Percentiles rank a stretch among this genome's conserved stretches.
These are phyloP conservation scores for Cetoscarus ocellatus DNA, from an alignment of 2,797 vertebrate genomes.

Conservation along the genomic window DNA sequence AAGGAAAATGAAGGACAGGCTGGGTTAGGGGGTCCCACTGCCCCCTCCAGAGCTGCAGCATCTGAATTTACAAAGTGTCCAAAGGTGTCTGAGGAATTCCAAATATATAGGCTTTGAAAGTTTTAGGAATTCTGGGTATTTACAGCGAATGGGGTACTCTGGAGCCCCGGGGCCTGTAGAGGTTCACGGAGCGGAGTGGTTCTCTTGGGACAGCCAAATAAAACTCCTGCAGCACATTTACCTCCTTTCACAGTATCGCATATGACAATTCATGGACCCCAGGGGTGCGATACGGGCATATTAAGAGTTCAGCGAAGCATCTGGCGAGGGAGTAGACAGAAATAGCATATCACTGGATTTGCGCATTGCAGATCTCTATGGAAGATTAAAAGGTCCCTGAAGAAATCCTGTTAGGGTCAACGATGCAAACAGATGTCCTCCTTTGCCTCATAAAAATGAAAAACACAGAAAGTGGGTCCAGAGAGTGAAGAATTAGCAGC, in stretches of 20 bases:
- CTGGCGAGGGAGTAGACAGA: slow-evolving; percentile 65
- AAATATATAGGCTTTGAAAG: slow-evolving; percentile 66
- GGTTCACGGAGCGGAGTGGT: slow-evolving; percentile 41
- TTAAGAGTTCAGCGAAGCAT: slow-evolving; percentile 65
- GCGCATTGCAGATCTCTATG: slow-evolving; percentile 54
- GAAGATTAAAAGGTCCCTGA: slow-evolving; percentile 63
- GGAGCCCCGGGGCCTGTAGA: slow-evolving; percentile 34
- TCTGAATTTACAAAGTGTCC: slow-evolving; percentile 55
- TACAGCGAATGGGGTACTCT: slow-evolving; percentile 43
- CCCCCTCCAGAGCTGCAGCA: slow-evolving; percentile 46
- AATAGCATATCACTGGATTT: slow-evolving; percentile 65
- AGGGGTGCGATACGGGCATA: slow-evolving; percentile 47
- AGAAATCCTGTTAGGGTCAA: slow-evolving; percentile 55
- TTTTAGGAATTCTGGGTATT: slow-evolving; percentile 67
- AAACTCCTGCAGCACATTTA: slow-evolving; percentile 69
- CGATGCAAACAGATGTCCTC: slow-evolving; percentile 71
- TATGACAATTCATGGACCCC: slow-evolving; percentile 70
- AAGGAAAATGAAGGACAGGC: slow-evolving; percentile 31
- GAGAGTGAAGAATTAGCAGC: slow-evolving; percentile 48
- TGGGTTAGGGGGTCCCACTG: slow-evolving; percentile 43
- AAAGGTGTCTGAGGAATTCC: slow-evolving; percentile 56
- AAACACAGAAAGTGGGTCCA: slow-evolving; percentile 45
- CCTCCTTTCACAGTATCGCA: slow-evolving; percentile 51
- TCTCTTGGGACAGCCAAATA: slow-evolving; percentile 53
- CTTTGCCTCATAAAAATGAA: slow-evolving; percentile 66